Evolutionary conservation across 2,888 invertebrate genomes (phyloP).

Genomic region (Loripinus fragilis): DNA sequence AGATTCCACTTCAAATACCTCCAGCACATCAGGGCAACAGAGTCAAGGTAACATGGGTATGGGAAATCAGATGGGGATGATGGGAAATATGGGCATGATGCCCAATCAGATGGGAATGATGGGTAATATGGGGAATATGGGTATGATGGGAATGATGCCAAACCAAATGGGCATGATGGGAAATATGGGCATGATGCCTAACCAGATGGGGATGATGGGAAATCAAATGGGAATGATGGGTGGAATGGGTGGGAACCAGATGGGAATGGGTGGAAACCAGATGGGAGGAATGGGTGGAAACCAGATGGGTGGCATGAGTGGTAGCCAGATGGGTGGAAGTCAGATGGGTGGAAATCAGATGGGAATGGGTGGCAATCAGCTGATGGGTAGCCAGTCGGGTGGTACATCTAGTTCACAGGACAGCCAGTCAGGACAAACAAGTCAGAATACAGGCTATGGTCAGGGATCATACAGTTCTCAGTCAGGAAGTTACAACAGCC

Average conservation of each 20-base stretch:
- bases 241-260: constrained; percentile 37
- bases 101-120: constrained; percentile 37
- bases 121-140: constrained; percentile 9
- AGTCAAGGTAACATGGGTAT: constrained; percentile 30
- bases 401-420: not conserved
- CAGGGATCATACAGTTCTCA: not conserved
- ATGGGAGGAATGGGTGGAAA: constrained; percentile 10
- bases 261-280: constrained; percentile 20
- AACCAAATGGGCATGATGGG: constrained; percentile 33
- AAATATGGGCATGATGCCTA: constrained; percentile 45
- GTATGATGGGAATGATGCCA: constrained; percentile 44
- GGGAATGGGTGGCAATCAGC: constrained; percentile 14
- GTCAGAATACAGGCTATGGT: not conserved
- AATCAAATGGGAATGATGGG: constrained; percentile 38
- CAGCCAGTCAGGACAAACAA: not conserved
- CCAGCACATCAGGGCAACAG: not conserved
- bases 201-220: constrained; percentile 46
- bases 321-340: constrained; percentile 32
- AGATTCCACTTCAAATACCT: not conserved
- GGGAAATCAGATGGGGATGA: constrained; percentile 34
- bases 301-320: not conserved
- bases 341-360: constrained; percentile 36
- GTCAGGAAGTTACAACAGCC: not conserved
- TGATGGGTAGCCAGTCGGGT: not conserved
- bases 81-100: constrained; percentile 42